Conservation (phyloP, 2,113 vertebrate species). For the Phoenicopterus ruber region DNA sequence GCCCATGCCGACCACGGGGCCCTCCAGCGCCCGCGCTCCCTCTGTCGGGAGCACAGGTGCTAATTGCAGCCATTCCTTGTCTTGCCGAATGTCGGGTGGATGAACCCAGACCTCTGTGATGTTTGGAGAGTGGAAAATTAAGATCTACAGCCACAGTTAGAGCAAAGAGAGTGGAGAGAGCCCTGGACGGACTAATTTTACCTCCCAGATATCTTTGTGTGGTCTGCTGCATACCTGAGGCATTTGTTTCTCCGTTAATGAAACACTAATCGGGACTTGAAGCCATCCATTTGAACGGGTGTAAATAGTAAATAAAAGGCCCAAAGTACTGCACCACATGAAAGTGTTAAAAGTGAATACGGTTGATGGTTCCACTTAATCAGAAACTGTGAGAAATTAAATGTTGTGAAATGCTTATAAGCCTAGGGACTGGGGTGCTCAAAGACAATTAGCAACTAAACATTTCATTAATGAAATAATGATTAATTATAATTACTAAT, state of each 20-base stretch:
- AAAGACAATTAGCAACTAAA: slow-evolving; percentile 82
- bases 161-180: not conserved
- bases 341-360: slow-evolving; percentile 52
- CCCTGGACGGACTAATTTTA: not conserved
- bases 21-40: fast-evolving
- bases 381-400: slow-evolving; percentile 59
- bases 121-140: not conserved
- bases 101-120: not conserved
- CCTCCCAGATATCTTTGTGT: not conserved
- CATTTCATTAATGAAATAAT: slow-evolving; percentile 84
- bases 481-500: slow-evolving; percentile 86
- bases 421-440: slow-evolving; percentile 75
- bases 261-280: not conserved
- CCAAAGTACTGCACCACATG: not conserved
- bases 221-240: not conserved
- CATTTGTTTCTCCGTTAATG: not conserved
- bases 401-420: slow-evolving; percentile 70
- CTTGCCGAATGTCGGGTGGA: not conserved
- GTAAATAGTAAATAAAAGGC: not conserved
- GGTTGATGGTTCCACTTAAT: slow-evolving; percentile 58
- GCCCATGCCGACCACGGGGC: not conserved
- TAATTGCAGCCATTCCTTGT: not conserved
- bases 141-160: not conserved
- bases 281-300: not conserved
- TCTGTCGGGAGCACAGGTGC: not conserved